phyloP scores from a whole-genome alignment of 2,113 vertebrate species.

The Percina caprodes region DNA sequence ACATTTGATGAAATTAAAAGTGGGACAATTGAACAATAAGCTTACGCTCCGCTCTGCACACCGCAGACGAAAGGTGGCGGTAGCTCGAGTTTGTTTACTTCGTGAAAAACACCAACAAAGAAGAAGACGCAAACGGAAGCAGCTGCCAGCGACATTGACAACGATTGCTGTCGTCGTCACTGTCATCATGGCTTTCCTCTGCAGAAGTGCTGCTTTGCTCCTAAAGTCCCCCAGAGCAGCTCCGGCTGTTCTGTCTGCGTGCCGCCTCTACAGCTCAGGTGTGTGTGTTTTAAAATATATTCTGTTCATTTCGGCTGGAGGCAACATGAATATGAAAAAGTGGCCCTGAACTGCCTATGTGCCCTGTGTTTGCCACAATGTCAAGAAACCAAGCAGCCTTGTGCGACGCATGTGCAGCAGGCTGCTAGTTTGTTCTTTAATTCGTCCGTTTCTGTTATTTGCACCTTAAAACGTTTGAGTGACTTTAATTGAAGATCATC shows the following conservation, averaged over 20 bases:
- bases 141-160: not conserved
- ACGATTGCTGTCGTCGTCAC: not conserved
- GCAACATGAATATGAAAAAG: not conserved
- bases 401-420: conserved; percentile 14
- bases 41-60: not conserved
- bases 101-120: conserved; percentile 8
- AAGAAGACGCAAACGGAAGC: conserved; percentile 2
- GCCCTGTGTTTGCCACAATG: conserved; percentile 54
- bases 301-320: too few relatives aligned
- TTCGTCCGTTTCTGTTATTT: not conserved
- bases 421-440: not conserved
- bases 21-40: not conserved
- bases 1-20: not conserved
- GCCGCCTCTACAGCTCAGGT: conserved; percentile 82
- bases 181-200: conserved; percentile 83
- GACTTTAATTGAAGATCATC: not conserved
- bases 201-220: conserved; percentile 68
- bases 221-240: conserved; percentile 62
- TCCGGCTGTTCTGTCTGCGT: conserved; percentile 52
- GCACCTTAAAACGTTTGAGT: not conserved
- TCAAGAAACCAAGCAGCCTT: conserved; percentile 57
- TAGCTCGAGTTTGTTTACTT: not conserved
- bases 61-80: conserved; percentile 38
- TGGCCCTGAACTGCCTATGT: not conserved
- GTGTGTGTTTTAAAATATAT: conserved; percentile 8